Conservation (phyloP, 2,113 vertebrate genomes). For the Tretioscincus oriximinensis region DNA sequence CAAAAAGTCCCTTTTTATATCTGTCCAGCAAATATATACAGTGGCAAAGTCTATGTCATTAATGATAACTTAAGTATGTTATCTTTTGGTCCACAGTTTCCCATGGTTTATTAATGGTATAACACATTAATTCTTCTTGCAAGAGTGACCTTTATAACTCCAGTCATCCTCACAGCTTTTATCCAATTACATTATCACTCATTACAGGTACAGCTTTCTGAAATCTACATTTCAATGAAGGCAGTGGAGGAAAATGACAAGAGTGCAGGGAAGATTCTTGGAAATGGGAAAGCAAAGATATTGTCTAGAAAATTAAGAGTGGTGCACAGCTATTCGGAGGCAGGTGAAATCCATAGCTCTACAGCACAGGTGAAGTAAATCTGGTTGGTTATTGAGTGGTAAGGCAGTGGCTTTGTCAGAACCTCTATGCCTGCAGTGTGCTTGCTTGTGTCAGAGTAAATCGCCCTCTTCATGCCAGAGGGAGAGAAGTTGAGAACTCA, state of each 20-base stretch:
- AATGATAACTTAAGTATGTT: conserved; percentile 76
- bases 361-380: neutral
- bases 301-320: conserved; percentile 41
- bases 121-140: conserved; percentile 78
- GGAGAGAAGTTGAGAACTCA: no score
- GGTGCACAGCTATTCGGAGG: conserved; percentile 28
- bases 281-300: conserved; percentile 39
- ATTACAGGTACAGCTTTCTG: conserved; percentile 74
- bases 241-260: conserved; percentile 63
- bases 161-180: conserved; percentile 77
- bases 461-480: neutral
- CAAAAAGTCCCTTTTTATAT: conserved; percentile 72
- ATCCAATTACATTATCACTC: conserved; percentile 77
- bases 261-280: conserved; percentile 52
- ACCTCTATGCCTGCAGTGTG: neutral
- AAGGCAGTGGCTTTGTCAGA: neutral
- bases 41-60: conserved; percentile 70
- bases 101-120: conserved; percentile 76
- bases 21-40: conserved; percentile 68
- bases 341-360: neutral
- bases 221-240: conserved; percentile 72
- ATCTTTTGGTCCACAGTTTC: conserved; percentile 75
- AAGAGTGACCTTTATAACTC: conserved; percentile 78
- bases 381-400: neutral
- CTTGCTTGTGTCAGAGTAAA: neutral